Base-by-base conservation (phyloP, 92 coral and sea anemone species). In the Phymanthus crucifer region DNA sequence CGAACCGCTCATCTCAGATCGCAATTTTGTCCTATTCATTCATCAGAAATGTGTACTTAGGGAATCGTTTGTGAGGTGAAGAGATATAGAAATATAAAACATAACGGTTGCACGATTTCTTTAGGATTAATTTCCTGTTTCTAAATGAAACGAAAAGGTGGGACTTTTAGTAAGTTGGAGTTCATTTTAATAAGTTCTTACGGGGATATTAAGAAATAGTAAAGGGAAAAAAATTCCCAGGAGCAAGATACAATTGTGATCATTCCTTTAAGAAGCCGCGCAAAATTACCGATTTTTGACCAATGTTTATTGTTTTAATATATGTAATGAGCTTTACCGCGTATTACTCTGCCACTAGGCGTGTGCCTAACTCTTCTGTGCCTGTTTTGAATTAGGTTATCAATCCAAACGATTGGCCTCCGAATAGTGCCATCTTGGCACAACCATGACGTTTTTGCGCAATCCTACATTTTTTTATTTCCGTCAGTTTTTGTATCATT, bases 281-380 rank as follows among this genome's bases (percentile, higher is more conserved):
- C 64, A 61, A 61, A 61, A 29, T 61, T 61, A 29, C 68, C 68
- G 32, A 23, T 61, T 29, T 61, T 12, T 26, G 68, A 29, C 68
- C 68, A 61, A 29, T 61, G 68, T 61, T 61, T 61, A 61, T 61
- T 9, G 33, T 61, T 61, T 61, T 61, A 61, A 61, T 61, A 61
- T 61, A 61, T 27, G 68, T 29, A 29, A 61, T 61, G 68, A 61
- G 68, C 33, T 27, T 61, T 61, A 61, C 68, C 16, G 29, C 34
- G 27, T 54, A 54, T 19, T 54, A 54, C 26, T 54, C 6, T 27
- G 1, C 10, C 66, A 61, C 68, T 33, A 61, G 68, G 35, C 33
- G 68, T 29, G 35, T 4, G 64, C 27, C 26, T 54, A 54, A 4
- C 24, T 14, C 32, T 61, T 27, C 13, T 61, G 34, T 61, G 10